These are phyloP conservation scores for Pseudeuparius sepicola DNA, from an alignment of 2,888 invertebrate species.

Conservation along the genomic window DNA sequence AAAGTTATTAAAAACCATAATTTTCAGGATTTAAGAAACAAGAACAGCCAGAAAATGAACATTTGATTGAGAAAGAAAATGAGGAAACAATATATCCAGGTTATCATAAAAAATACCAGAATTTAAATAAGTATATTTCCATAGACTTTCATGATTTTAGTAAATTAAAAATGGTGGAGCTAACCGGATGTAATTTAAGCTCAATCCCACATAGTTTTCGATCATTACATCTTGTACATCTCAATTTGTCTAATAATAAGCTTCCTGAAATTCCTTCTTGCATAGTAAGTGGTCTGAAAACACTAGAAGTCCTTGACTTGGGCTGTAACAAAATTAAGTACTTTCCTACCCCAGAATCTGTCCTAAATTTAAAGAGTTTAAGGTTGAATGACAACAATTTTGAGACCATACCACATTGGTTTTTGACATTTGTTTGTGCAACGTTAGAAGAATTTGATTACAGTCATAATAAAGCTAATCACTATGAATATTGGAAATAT, in stretches of 20 bases:
- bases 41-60: not conserved
- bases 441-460: conserved; percentile 25
- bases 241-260: conserved; percentile 25
- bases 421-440: conserved; percentile 22
- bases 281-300: conserved; percentile 20
- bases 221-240: conserved; percentile 21
- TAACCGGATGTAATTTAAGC: too few relatives aligned
- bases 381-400: conserved; percentile 24
- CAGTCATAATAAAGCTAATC: conserved; percentile 24
- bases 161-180: too few relatives aligned
- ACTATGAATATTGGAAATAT: conserved; percentile 22
- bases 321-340: conserved; percentile 22
- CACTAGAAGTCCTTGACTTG: conserved; percentile 23
- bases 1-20: too few relatives aligned
- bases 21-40: too few relatives aligned
- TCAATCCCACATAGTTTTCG: too few relatives aligned
- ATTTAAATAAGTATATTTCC: too few relatives aligned
- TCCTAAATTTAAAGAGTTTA: conserved; percentile 19
- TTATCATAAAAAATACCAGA: too few relatives aligned
- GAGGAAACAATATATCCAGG: too few relatives aligned
- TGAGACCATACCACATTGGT: conserved; percentile 25
- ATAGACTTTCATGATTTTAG: too few relatives aligned
- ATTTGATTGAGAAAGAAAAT: too few relatives aligned
- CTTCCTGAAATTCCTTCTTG: conserved; percentile 24
- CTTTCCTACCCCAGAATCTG: conserved; percentile 26